Evolutionary conservation across 1,140 invertebrate species (phyloP).

Genomic region (Maconellicoccus hirsutus): DNA sequence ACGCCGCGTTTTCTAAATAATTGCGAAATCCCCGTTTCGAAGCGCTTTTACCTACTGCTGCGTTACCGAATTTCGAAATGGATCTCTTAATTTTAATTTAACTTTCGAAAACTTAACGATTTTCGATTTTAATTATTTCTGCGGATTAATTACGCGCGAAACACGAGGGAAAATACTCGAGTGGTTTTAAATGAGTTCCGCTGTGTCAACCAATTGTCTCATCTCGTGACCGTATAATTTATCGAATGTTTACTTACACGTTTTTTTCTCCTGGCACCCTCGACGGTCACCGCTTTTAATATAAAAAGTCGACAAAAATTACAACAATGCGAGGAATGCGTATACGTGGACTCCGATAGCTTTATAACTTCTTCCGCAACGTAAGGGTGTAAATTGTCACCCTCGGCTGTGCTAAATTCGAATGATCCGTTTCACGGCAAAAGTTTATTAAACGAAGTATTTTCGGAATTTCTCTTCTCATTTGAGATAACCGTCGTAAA

Average conservation of each 20-base stretch:
- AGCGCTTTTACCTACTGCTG: background rate
- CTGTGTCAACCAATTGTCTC: too few relatives aligned
- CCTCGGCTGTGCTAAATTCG: background rate
- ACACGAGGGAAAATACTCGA: background rate
- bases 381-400: conserved; percentile 15
- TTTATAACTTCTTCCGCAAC: conserved; percentile 2
- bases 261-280: background rate
- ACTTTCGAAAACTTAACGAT: conserved; percentile 17
- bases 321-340: background rate
- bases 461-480: conserved; percentile 17
- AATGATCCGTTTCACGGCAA: background rate
- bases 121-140: conserved; percentile 21
- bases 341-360: background rate
- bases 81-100: conserved; percentile 23
- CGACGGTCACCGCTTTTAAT: background rate
- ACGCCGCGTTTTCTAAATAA: conserved; percentile 6
- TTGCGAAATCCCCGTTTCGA: conserved; percentile 16
- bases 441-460: conserved; percentile 19
- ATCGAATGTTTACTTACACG: background rate
- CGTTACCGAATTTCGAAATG: background rate
- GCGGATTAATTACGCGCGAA: conserved; percentile 5
- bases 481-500: background rate
- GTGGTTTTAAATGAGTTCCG: too few relatives aligned
- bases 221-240: background rate
- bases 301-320: background rate